phyloP scores from a whole-genome alignment of 1,140 invertebrate genomes.

The Thrips palmi region DNA sequence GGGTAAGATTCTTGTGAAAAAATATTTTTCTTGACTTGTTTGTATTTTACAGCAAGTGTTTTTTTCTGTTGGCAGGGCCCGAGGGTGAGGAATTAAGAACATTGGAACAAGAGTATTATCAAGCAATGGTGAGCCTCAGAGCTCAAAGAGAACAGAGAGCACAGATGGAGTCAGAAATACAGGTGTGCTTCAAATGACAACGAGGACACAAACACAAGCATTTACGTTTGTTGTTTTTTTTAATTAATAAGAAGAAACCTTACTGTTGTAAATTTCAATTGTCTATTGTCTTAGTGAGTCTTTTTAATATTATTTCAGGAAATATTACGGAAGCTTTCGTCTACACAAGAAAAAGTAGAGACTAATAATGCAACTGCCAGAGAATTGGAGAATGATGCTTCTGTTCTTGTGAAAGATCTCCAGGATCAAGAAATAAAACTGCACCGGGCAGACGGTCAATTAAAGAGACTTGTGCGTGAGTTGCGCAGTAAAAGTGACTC shows the following conservation, averaged over 20 bases:
- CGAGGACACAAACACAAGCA: conserved; percentile 1
- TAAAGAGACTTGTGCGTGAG: conserved; percentile 13
- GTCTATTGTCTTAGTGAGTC: background rate
- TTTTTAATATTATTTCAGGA: background rate
- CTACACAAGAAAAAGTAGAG: background rate
- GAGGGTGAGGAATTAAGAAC: conserved; percentile 13
- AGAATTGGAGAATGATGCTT: background rate
- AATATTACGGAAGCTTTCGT: conserved; percentile 3
- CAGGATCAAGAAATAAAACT: conserved; percentile 15
- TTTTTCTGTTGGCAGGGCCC: conserved; percentile 14
- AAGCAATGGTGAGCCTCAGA: background rate
- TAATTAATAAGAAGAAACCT: background rate
- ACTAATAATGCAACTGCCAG: background rate
- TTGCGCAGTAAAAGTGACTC: conserved; percentile 8
- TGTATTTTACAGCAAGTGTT: conserved; percentile 2
- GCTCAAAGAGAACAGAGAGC: background rate
- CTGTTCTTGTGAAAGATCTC: conserved; percentile 10
- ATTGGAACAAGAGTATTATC: conserved; percentile 11
- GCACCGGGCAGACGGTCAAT: conserved; percentile 13
- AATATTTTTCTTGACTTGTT: background rate
- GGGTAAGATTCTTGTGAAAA: conserved; percentile 10
- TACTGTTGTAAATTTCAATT: background rate
- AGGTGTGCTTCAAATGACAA: too few relatives aligned
- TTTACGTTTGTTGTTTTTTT: conserved; percentile 4
- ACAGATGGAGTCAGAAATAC: conserved; percentile 9